phyloP scores from a whole-genome alignment of 2,888 invertebrate species.

The Nematopogon swammerdamellus region DNA sequence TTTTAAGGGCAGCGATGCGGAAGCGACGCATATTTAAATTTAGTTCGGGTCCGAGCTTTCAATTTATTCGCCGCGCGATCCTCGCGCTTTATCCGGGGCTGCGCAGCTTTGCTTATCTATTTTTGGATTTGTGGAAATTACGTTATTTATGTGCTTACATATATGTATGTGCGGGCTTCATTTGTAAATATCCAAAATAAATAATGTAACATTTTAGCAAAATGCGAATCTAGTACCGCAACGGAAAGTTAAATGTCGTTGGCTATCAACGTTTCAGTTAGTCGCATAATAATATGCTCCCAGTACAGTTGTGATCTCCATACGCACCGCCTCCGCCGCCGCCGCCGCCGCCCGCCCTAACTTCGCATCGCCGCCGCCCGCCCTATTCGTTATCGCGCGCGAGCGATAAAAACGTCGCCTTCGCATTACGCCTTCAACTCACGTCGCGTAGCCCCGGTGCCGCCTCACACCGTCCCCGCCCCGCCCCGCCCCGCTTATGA shows the following conservation, averaged over 20 bases:
- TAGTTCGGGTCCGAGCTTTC: conserved; percentile 24
- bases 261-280: no score
- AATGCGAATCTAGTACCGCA: no score
- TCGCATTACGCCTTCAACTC: neutral
- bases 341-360: neutral
- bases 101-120: no score
- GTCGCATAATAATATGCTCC: no score
- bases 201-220: no score
- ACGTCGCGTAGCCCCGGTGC: neutral
- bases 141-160: neutral
- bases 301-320: no score
- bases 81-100: neutral
- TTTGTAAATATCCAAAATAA: no score
- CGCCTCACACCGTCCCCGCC: no score
- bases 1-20: conserved; percentile 29
- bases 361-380: neutral
- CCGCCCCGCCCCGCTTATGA: conserved; percentile 37
- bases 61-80: neutral
- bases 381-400: neutral
- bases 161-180: neutral
- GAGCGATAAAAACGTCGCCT: neutral
- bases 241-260: no score
- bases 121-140: no score
- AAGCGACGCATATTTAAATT: conserved; percentile 47
- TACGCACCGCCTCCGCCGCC: no score